A percentile compares a stretch with the other conserved stretches of the same genome.
Conservation (phyloP, 2,797 vertebrate species). For the Sebastes iracundus region DNA sequence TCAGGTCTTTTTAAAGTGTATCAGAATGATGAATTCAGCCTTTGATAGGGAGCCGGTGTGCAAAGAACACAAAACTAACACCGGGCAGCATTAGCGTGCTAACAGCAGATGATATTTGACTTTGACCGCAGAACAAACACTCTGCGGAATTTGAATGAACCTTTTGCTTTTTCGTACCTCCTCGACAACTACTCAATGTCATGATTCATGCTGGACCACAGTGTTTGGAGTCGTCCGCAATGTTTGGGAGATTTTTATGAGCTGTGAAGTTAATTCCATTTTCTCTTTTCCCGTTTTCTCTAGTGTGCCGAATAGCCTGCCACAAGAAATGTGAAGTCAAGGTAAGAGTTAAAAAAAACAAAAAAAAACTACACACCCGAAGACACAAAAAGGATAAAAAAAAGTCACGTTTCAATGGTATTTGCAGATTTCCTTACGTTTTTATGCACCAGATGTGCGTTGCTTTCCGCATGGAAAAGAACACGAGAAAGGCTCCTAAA, state of each 20-base stretch:
- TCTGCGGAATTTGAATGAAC: constrained; percentile 43
- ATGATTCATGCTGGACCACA: constrained; percentile 20
- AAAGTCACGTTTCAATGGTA: background rate
- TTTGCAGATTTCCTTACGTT: background rate
- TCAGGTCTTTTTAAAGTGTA: background rate
- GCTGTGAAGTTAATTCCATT: constrained; percentile 31
- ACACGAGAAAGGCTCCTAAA: background rate
- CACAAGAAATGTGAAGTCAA: constrained; percentile 95
- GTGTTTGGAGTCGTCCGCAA: constrained; percentile 11
- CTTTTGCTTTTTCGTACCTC: constrained; percentile 35
- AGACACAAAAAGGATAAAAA: background rate
- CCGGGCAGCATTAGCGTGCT: constrained; percentile 27
- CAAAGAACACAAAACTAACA: constrained; percentile 17
- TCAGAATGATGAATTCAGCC: background rate
- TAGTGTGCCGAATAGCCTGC: constrained; percentile 91
- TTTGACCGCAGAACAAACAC: constrained; percentile 66
- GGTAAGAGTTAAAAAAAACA: constrained; percentile 82
- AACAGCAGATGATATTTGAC: constrained; percentile 62
- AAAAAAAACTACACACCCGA: background rate
- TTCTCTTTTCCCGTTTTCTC: constrained; percentile 37
- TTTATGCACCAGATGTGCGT: background rate
- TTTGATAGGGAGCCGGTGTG: constrained; percentile 18
- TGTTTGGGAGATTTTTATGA: constrained; percentile 39
- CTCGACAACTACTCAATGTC: constrained; percentile 33
- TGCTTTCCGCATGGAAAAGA: background rate